Evolutionary conservation across 1,140 invertebrate genomes (phyloP).

Genomic region (Trichonephila inaurata): DNA sequence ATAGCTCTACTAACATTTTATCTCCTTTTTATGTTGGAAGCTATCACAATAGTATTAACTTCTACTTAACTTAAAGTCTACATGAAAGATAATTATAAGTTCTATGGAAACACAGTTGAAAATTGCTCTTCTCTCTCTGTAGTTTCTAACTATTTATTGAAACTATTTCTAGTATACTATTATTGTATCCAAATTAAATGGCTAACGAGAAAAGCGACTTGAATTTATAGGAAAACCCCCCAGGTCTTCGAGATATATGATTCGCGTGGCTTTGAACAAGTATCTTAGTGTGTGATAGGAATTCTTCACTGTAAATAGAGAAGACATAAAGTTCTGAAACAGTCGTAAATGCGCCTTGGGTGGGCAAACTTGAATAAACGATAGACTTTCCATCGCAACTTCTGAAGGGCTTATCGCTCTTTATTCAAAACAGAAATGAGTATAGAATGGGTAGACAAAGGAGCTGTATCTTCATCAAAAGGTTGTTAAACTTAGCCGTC

Average conservation of each 20-base stretch:
- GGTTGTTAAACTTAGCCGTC: background rate
- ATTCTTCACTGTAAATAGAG: conserved; percentile 10
- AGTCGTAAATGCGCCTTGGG: conserved; percentile 11
- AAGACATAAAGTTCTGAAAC: background rate
- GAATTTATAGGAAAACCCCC: background rate
- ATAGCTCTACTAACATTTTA: too few relatives aligned
- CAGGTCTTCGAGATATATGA: background rate
- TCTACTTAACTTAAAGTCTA: too few relatives aligned
- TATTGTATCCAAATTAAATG: background rate
- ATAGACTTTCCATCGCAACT: background rate
- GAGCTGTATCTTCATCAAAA: background rate
- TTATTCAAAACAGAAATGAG: background rate
- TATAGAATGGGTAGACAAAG: background rate
- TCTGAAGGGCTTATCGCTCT: background rate
- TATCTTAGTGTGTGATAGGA: background rate
- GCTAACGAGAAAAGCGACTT: background rate
- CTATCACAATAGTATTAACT: too few relatives aligned
- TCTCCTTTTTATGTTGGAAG: too few relatives aligned
- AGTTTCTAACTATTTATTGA: too few relatives aligned
- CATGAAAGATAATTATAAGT: too few relatives aligned
- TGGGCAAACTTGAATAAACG: background rate
- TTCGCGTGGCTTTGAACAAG: background rate
- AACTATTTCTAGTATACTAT: background rate
- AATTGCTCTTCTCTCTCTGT: too few relatives aligned
- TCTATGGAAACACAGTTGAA: too few relatives aligned